Conservation (phyloP, 2,888 invertebrate species). For the Folsomia candida region DNA sequence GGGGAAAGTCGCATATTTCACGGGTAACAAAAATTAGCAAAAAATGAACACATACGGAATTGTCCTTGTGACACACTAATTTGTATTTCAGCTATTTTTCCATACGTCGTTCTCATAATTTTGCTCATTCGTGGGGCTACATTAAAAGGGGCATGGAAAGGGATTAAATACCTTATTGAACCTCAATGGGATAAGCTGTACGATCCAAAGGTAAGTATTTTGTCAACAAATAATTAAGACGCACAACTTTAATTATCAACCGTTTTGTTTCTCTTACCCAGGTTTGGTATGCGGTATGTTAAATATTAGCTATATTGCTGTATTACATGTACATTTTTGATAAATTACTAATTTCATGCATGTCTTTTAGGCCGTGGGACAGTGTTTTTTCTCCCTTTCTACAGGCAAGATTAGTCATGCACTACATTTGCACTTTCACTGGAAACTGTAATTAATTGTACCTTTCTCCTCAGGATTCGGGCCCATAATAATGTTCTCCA, state of each 20-base stretch:
- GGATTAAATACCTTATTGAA: constrained; percentile 73
- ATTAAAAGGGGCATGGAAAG: constrained; percentile 65
- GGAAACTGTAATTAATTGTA: no score
- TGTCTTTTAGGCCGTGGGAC: constrained; percentile 59
- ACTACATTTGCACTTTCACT: no score
- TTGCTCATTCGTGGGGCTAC: constrained; percentile 63
- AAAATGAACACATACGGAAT: no score
- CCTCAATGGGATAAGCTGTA: constrained; percentile 56
- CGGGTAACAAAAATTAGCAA: no score
- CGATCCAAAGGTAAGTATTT: constrained; percentile 64
- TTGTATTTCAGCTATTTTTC: constrained; percentile 83
- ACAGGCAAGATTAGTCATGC: no score
- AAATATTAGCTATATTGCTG: no score
- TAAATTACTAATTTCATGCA: no score
- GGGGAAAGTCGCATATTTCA: constrained; percentile 75
- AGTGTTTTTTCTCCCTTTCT: constrained; percentile 72
- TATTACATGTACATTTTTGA: no score
- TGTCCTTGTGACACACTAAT: no score
- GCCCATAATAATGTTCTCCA: constrained; percentile 67
- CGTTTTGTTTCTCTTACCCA: no score
- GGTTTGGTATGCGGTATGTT: neutral
- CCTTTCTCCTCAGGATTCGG: constrained; percentile 74
- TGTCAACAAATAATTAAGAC: no score
- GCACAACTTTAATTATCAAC: no score
- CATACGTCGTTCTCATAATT: constrained; percentile 73